Evolutionary conservation across 2,797 vertebrate species (phyloP).

Genomic region (Acanthiza pusilla): DNA sequence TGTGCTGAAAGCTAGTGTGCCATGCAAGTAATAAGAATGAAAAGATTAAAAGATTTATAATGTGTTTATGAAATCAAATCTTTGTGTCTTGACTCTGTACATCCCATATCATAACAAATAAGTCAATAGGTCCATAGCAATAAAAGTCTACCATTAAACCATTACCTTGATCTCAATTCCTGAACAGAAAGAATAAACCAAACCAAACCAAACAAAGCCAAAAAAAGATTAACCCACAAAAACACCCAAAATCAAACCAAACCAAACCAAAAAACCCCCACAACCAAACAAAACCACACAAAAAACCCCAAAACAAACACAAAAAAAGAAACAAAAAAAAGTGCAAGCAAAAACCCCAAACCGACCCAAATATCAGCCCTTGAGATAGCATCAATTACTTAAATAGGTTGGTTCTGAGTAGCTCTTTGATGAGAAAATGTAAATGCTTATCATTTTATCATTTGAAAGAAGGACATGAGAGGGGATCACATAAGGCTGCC

Average conservation of each 20-base stretch:
- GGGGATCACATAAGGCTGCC: not conserved
- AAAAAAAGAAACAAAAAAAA: no score
- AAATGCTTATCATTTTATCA: not conserved
- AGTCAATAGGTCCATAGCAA: constrained; percentile 46
- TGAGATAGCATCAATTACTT: not conserved
- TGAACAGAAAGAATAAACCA: constrained; percentile 7
- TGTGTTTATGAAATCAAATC: constrained; percentile 26
- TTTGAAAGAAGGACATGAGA: not conserved
- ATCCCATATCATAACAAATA: constrained; percentile 2
- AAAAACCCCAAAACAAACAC: not conserved
- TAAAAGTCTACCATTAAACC: constrained; percentile 55
- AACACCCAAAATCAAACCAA: not conserved
- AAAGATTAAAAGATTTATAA: constrained; percentile 12
- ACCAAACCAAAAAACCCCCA: not conserved
- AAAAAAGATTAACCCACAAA: not conserved
- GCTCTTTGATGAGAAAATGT: not conserved
- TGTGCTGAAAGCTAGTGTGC: not conserved
- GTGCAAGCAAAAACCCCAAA: not conserved
- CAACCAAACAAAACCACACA: not conserved
- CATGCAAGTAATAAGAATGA: not conserved
- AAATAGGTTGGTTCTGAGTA: not conserved
- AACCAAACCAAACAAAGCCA: not conserved
- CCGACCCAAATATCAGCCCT: not conserved
- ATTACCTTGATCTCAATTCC: constrained; percentile 49
- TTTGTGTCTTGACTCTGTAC: constrained; percentile 19